These are phyloP conservation scores for Lobophora halterata DNA, from an alignment of 2,888 invertebrate genomes.

Conservation along the genomic window DNA sequence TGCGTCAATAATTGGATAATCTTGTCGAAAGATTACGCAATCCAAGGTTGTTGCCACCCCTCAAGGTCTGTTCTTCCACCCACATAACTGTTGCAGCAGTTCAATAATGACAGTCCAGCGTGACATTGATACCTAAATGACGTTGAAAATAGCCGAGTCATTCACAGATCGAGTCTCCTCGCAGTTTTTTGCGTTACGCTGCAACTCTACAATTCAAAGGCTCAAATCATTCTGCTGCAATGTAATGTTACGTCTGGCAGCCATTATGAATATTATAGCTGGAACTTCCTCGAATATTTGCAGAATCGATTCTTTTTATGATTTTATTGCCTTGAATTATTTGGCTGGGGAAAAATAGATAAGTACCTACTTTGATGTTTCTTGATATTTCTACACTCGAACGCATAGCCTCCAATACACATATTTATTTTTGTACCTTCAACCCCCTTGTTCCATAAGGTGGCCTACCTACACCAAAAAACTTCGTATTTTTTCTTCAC, in stretches of 20 bases:
- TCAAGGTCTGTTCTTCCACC: conserved; percentile 28
- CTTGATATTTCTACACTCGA: too few relatives aligned
- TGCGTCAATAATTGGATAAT: conserved; percentile 32
- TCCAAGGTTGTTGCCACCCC: conserved; percentile 28
- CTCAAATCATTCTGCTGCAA: conserved; percentile 8
- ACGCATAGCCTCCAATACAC: too few relatives aligned
- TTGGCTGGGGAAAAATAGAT: conserved; percentile 1
- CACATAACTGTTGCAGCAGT: conserved; percentile 11
- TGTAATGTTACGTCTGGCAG: conserved; percentile 1
- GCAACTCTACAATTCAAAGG: conserved; percentile 12
- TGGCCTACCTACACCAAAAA: too few relatives aligned
- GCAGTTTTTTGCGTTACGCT: conserved; percentile 23
- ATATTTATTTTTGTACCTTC: too few relatives aligned
- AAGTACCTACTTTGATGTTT: too few relatives aligned
- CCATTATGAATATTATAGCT: conserved; percentile 8
- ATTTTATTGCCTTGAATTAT: conserved; percentile 5
- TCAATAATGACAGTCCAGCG: conserved; percentile 5
- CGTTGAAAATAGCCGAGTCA: conserved; percentile 28
- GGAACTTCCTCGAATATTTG: conserved; percentile 5
- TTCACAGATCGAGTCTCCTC: conserved; percentile 9
- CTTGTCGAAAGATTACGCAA: conserved; percentile 26
- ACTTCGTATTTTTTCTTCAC: too few relatives aligned
- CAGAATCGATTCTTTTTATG: conserved; percentile 1
- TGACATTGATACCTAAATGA: conserved; percentile 36
- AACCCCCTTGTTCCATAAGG: too few relatives aligned